These are phyloP conservation scores for Lutraria rhynchaena DNA, from an alignment of 1,140 invertebrate genomes.

Conservation along the genomic window DNA sequence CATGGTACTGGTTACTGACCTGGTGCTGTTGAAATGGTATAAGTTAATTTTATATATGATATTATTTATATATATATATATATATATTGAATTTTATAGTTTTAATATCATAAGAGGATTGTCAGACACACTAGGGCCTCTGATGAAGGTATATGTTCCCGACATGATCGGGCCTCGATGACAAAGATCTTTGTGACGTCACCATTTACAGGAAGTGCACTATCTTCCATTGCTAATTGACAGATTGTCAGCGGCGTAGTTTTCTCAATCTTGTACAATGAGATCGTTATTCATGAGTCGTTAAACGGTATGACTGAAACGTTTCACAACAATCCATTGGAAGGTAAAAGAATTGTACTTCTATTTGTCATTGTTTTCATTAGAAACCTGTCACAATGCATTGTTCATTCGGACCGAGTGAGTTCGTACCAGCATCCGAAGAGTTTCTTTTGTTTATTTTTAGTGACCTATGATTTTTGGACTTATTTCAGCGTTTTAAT, in stretches of 20 bases:
- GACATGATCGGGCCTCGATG: constrained; percentile 3
- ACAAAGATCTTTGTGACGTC: constrained; percentile 49
- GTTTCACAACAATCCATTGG: background rate
- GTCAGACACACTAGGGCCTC: no score
- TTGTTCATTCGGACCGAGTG: background rate
- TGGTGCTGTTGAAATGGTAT: no score
- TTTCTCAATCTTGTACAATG: constrained; percentile 15
- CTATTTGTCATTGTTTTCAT: background rate
- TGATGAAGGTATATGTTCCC: background rate
- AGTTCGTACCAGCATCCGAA: background rate
- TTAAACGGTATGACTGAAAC: constrained; percentile 18
- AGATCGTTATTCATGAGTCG: background rate
- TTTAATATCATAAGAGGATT: no score
- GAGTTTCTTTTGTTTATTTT: no score
- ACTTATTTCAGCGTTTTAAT: no score
- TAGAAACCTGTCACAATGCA: background rate
- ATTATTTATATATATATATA: no score
- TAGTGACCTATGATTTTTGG: no score
- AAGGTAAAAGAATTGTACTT: constrained; percentile 4
- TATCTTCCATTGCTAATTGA: constrained; percentile 38
- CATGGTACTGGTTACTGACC: no score
- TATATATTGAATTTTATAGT: no score
- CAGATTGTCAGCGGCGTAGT: background rate
- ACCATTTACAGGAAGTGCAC: constrained; percentile 40
- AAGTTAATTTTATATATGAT: no score